These are phyloP conservation scores for Cheracebus regulus DNA, from an alignment of 2,797 vertebrate species.

Conservation along the genomic window DNA sequence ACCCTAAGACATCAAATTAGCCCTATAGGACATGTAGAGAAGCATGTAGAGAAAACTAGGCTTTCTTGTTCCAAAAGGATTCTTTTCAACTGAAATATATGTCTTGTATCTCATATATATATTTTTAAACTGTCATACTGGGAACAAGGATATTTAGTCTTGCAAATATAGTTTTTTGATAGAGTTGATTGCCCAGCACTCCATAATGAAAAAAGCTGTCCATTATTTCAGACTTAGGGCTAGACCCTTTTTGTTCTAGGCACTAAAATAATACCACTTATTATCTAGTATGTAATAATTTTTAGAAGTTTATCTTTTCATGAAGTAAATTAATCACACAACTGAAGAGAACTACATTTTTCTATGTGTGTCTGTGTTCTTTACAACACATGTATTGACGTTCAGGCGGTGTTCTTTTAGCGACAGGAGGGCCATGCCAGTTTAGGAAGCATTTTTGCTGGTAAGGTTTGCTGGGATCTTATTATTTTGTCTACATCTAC, in stretches of 20 bases:
- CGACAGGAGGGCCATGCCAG: neutral
- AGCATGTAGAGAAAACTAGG: neutral
- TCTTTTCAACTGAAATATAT: conserved; percentile 20
- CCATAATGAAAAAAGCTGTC: neutral
- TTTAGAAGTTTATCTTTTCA: conserved; percentile 16
- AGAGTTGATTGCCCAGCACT: neutral
- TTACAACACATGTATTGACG: neutral
- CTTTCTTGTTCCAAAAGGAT: neutral
- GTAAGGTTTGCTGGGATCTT: conserved; percentile 17
- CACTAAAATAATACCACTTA: neutral
- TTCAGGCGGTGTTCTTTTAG: neutral
- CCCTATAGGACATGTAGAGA: neutral
- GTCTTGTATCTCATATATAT: neutral
- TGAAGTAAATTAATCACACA: neutral
- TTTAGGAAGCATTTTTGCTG: conserved; percentile 19
- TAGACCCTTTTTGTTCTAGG: neutral
- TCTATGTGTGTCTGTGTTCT: neutral
- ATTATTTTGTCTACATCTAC: conserved; percentile 13
- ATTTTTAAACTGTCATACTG: neutral
- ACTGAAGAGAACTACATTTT: conserved; percentile 3
- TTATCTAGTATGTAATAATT: neutral
- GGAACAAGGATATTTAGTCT: neutral
- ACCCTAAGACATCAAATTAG: neutral
- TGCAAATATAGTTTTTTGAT: neutral
- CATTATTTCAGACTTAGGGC: neutral